Evolutionary conservation across 1,140 invertebrate species (phyloP).

Genomic region (Microplitis mediator): DNA sequence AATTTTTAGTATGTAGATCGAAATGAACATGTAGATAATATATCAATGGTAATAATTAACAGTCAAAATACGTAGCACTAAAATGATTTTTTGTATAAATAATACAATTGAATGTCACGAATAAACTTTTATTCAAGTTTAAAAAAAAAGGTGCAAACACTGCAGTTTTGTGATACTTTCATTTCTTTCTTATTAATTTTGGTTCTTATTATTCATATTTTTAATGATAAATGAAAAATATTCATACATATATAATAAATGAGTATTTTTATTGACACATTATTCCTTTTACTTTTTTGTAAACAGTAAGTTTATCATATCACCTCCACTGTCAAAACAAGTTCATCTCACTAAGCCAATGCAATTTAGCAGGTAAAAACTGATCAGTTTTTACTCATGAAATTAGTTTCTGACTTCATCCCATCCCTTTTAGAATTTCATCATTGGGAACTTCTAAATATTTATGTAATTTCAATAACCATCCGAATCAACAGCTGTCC

Average conservation of each 20-base stretch:
- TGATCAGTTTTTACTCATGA: no score
- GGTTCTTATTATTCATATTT: conserved; percentile 15
- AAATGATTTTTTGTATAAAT: conserved; percentile 17
- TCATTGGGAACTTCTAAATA: no score
- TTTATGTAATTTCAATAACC: no score
- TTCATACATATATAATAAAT: conserved; percentile 16
- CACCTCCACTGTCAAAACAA: no score
- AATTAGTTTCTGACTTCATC: no score
- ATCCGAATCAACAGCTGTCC: no score
- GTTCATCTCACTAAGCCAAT: no score
- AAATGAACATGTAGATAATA: conserved; percentile 25
- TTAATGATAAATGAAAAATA: conserved; percentile 27
- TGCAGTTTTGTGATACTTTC: conserved; percentile 58
- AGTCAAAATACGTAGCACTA: conserved; percentile 9
- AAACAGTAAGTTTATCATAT: no score
- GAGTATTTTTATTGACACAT: conserved; percentile 12
- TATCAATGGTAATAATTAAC: conserved; percentile 23
- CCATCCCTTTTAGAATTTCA: no score
- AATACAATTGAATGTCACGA: no score
- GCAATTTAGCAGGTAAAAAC: no score
- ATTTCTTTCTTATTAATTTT: conserved; percentile 40
- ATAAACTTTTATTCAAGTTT: conserved; percentile 7
- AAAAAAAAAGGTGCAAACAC: conserved; percentile 33
- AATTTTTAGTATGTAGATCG: conserved; percentile 59
- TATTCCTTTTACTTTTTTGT: background rate